Conservation (phyloP, 2,888 invertebrate genomes). For the Lepidocyrtoides sp. region DNA sequence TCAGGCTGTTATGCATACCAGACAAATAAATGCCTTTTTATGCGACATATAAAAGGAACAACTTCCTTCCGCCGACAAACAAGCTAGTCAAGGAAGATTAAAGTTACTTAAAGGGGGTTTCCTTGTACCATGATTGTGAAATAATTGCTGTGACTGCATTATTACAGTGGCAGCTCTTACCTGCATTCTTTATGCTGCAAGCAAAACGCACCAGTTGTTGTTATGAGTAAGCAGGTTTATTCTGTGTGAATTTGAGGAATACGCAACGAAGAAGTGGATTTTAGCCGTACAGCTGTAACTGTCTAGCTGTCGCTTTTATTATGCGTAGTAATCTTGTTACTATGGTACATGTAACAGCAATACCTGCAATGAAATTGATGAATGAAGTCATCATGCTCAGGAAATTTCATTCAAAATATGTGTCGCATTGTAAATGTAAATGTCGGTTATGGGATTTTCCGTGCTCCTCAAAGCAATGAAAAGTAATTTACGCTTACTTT, state of each 20-base stretch:
- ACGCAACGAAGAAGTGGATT: background rate
- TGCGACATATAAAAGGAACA: slow-evolving; percentile 59
- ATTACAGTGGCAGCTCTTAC: background rate
- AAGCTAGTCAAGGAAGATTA: slow-evolving; percentile 69
- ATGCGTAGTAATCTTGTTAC: background rate
- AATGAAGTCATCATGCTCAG: background rate
- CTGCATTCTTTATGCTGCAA: slow-evolving; percentile 26
- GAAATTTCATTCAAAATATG: background rate
- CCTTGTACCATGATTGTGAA: slow-evolving; percentile 58
- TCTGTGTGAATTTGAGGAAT: background rate
- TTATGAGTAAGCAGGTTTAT: slow-evolving; percentile 67
- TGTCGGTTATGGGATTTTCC: slow-evolving; percentile 40
- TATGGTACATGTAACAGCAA: background rate
- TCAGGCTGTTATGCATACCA: background rate
- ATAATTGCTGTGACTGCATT: slow-evolving; percentile 50
- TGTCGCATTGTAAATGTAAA: background rate
- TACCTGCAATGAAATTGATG: background rate
- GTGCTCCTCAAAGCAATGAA: background rate
- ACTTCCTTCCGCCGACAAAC: slow-evolving; percentile 77
- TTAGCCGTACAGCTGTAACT: background rate
- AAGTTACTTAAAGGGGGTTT: slow-evolving; percentile 62
- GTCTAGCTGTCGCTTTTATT: background rate
- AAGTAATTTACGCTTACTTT: no score
- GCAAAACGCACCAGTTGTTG: slow-evolving; percentile 36
- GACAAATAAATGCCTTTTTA: slow-evolving; percentile 7